phyloP scores from a whole-genome alignment of 2,113 vertebrate species.

The Phrynocephalus versicolor region DNA sequence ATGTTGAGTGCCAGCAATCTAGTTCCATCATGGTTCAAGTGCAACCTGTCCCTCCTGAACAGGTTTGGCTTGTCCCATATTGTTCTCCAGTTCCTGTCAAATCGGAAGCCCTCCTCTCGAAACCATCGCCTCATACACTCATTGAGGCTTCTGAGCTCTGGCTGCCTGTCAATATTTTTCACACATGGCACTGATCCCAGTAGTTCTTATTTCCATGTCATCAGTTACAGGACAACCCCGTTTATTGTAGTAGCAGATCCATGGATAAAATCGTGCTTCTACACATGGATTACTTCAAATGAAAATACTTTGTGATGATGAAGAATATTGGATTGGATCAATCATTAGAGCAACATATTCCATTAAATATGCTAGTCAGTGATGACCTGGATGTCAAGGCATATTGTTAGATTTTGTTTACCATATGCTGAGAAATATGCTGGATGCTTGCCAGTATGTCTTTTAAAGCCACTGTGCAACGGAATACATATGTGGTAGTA shows the following conservation, averaged over 20 bases:
- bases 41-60: too few relatives aligned
- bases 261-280: not conserved
- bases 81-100: too few relatives aligned
- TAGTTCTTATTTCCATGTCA: too few relatives aligned
- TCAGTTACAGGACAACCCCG: too few relatives aligned
- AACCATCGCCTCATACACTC: too few relatives aligned
- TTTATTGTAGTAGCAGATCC: not conserved
- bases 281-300: not conserved
- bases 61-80: too few relatives aligned
- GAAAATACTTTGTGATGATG: not conserved
- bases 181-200: too few relatives aligned
- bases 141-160: too few relatives aligned
- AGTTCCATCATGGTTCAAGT: too few relatives aligned
- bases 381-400: not conserved
- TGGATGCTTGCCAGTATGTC: not conserved
- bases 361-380: not conserved
- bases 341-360: not conserved
- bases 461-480: not conserved
- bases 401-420: not conserved
- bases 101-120: too few relatives aligned
- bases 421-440: not conserved
- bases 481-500: constrained; percentile 18
- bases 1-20: too few relatives aligned
- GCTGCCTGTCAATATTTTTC: too few relatives aligned
- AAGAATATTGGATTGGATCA: not conserved